Base-by-base conservation (phyloP, 37 sponge, comb jelly and placozoan genomes). In the Aphrocallistes beatrix region DNA sequence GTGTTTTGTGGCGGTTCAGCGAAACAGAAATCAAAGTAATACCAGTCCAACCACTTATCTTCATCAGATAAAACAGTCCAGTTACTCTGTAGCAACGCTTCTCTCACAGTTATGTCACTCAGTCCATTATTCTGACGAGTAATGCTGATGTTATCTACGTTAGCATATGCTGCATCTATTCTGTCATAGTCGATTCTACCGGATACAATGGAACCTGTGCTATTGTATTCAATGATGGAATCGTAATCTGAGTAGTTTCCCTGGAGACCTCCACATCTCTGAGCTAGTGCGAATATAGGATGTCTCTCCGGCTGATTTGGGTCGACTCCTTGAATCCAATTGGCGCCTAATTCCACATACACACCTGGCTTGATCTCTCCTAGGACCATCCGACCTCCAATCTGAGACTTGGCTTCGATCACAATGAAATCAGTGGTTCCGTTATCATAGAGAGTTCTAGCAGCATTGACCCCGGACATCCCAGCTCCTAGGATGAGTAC, bases 401-500 rank as follows among this genome's bases (percentile, higher is more conserved):
- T 81, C 1, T 82, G 39, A 1, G 32, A 38, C 38, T 36, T 21
- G 21, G 85, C 90, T 47, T 91, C 92, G 37, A 91, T 39, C 16
- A 91, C 85, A 81, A 91, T 10, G 39, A 91, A 87, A 81, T 91
- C 39, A 3, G 50, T 87, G 36, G 86, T 1, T 1, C 86, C 88
- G 25, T 87, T 86, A 6, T 87, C 84, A 42, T 25, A 40, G 37
- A 91, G 88, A 16, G 90, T 86, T 47, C 81, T 87, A 30, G 85
- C 92, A 28, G 90, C 92, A 16, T 50, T 16, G 39, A 91, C 87
- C 37, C 92, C 92, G 0, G 92, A 34, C 48, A 91, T 83, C 0
- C 92, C 92, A 8, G 90, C 92, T 1, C 92, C 92, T 30, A 91
- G 38, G 39, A 91, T 89, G 23, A 91, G 86, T 0, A 91, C 92